These are phyloP conservation scores for Yoshiicerus persimilis DNA, from an alignment of 1,140 invertebrate genomes.

Conservation along the genomic window DNA sequence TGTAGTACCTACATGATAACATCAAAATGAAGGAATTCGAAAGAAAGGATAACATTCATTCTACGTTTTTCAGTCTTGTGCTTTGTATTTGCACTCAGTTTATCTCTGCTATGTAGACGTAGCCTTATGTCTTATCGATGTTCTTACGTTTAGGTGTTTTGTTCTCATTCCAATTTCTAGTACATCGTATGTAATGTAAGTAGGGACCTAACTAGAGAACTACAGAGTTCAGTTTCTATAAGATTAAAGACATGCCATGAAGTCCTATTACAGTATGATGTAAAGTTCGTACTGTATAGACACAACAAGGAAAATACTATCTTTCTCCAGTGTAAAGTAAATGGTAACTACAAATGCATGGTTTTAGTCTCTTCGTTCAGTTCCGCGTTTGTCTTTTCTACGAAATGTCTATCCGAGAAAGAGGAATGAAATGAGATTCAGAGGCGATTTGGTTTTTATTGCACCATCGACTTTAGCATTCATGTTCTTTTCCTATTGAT, in stretches of 20 bases:
- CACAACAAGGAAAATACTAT: neutral
- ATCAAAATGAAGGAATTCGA: neutral
- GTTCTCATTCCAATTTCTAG: neutral
- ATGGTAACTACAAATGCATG: neutral
- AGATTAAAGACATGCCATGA: too few relatives aligned
- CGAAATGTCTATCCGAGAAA: neutral
- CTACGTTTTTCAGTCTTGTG: neutral
- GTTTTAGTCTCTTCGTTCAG: neutral
- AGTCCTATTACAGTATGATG: neutral
- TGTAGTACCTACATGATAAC: neutral
- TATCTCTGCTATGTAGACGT: neutral
- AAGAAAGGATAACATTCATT: neutral
- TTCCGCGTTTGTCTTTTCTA: neutral
- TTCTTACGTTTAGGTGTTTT: neutral
- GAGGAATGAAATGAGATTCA: conserved; percentile 49
- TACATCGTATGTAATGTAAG: neutral
- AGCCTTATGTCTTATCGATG: neutral
- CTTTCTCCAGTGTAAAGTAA: conserved; percentile 12
- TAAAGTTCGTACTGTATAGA: neutral
- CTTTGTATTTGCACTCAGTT: neutral
- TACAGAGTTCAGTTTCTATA: too few relatives aligned
- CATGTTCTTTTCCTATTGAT: conserved; percentile 50
- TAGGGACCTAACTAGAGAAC: too few relatives aligned
- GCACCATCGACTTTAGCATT: conserved; percentile 51
- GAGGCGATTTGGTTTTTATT: conserved; percentile 50